Percentiles rank a stretch among this genome's conserved stretches.
These are phyloP conservation scores for Planococcus citri DNA, from an alignment of 1,140 invertebrate species.

Conservation along the genomic window DNA sequence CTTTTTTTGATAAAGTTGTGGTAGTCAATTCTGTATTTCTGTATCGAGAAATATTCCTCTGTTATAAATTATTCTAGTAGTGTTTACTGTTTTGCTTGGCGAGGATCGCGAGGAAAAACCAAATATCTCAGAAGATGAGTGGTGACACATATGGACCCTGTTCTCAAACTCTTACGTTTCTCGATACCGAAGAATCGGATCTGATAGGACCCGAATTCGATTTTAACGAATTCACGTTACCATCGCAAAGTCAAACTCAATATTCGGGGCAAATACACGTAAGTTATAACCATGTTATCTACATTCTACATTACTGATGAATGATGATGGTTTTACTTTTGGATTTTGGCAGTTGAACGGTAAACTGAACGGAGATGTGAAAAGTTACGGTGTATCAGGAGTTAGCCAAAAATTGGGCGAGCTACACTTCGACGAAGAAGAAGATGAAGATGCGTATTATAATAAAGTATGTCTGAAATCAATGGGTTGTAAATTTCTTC, in stretches of 20 bases:
- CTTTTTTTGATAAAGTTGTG: too few species aligned
- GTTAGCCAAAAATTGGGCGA: constrained; percentile 63
- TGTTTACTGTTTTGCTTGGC: too few species aligned
- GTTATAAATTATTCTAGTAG: too few species aligned
- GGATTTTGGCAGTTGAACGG: constrained; percentile 28
- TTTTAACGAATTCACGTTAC: constrained; percentile 88
- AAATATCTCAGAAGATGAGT: constrained; percentile 47
- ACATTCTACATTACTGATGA: too few species aligned
- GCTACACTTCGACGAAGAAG: constrained; percentile 74
- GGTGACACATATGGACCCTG: constrained; percentile 81
- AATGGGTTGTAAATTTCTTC: background rate
- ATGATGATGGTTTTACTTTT: too few species aligned
- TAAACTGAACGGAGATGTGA: constrained; percentile 26
- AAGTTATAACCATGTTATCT: constrained; percentile 22
- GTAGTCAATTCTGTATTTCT: too few species aligned
- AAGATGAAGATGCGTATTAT: constrained; percentile 82
- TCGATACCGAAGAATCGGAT: constrained; percentile 85
- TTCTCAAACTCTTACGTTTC: constrained; percentile 85
- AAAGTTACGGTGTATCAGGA: constrained; percentile 30
- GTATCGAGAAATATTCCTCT: too few species aligned
- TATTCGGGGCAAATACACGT: constrained; percentile 45
- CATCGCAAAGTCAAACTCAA: constrained; percentile 78
- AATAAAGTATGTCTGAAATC: constrained; percentile 43
- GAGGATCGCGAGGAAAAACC: too few species aligned
- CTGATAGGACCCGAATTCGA: constrained; percentile 88